These are phyloP conservation scores for Psylliodes chrysocephalus DNA, from an alignment of 2,888 invertebrate genomes.

Conservation along the genomic window DNA sequence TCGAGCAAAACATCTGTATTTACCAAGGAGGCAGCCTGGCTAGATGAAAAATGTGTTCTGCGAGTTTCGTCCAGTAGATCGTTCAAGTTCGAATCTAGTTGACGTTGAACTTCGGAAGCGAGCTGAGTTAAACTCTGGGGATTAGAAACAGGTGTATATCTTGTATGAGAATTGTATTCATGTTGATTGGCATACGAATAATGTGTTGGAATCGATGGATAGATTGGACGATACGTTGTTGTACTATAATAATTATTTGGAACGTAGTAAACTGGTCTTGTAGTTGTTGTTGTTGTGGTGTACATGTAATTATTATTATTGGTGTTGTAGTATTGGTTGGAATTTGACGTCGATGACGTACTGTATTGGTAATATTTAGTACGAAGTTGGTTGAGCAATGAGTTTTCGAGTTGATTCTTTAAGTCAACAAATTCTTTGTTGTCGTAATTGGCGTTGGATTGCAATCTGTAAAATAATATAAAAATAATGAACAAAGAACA, in stretches of 20 bases:
- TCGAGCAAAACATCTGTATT: constrained; percentile 54
- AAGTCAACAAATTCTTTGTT: constrained; percentile 57
- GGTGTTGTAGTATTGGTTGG: constrained; percentile 29
- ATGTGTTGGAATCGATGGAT: constrained; percentile 20
- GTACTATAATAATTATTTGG: not conserved
- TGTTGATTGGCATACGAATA: constrained; percentile 4
- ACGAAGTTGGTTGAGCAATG: constrained; percentile 53
- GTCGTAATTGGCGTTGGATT: constrained; percentile 55
- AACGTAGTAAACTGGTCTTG: constrained; percentile 4
- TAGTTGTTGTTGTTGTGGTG: constrained; percentile 39
- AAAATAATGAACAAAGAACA: not conserved
- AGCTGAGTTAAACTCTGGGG: constrained; percentile 56
- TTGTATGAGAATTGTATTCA: constrained; percentile 28
- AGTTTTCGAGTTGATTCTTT: constrained; percentile 54
- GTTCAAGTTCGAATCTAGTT: constrained; percentile 54
- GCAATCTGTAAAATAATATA: constrained; percentile 36
- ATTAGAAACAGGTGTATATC: constrained; percentile 50
- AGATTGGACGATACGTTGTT: constrained; percentile 19
- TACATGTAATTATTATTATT: constrained; percentile 32
- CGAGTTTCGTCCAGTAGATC: constrained; percentile 52
- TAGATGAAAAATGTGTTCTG: constrained; percentile 50
- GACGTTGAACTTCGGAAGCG: constrained; percentile 55
- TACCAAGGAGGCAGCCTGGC: constrained; percentile 35
- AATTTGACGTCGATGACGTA: constrained; percentile 16
- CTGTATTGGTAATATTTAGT: constrained; percentile 36